Evolutionary conservation across 2,797 vertebrate genomes (phyloP).

Genomic region (Myotis pilosus): DNA sequence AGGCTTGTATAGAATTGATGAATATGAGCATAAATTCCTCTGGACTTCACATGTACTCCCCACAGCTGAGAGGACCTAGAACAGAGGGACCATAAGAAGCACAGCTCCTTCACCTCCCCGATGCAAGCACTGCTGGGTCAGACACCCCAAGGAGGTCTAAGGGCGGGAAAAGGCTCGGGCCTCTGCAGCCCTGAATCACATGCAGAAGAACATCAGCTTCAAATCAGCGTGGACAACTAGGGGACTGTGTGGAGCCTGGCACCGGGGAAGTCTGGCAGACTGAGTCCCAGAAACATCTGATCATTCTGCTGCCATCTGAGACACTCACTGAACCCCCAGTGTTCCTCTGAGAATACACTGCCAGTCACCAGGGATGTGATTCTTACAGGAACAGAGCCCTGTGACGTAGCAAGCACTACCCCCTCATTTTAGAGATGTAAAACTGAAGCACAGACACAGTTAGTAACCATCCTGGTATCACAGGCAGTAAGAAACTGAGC

Average conservation of each 20-base stretch:
- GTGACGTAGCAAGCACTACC: background rate
- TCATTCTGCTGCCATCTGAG: background rate
- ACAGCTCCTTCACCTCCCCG: fast-evolving
- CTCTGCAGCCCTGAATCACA: background rate
- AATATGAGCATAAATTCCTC: background rate
- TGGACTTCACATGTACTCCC: background rate
- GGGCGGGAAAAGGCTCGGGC: background rate
- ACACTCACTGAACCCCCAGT: background rate
- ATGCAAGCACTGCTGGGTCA: background rate
- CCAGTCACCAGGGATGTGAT: background rate
- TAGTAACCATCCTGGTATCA: background rate
- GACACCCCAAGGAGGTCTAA: background rate
- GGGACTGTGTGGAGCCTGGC: no score
- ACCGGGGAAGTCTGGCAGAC: background rate
- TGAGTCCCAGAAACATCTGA: background rate
- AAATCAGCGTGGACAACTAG: background rate
- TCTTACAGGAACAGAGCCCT: background rate
- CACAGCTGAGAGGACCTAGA: background rate
- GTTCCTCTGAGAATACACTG: background rate
- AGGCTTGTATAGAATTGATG: background rate
- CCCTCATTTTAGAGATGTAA: background rate
- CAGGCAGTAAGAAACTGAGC: background rate
- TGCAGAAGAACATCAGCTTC: background rate
- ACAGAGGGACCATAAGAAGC: background rate
- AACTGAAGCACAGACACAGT: background rate